Percentiles rank a stretch among this genome's conserved stretches.
Evolutionary conservation across 2,797 vertebrate species (phyloP).

Genomic region (Micropoecilia bifurca): DNA sequence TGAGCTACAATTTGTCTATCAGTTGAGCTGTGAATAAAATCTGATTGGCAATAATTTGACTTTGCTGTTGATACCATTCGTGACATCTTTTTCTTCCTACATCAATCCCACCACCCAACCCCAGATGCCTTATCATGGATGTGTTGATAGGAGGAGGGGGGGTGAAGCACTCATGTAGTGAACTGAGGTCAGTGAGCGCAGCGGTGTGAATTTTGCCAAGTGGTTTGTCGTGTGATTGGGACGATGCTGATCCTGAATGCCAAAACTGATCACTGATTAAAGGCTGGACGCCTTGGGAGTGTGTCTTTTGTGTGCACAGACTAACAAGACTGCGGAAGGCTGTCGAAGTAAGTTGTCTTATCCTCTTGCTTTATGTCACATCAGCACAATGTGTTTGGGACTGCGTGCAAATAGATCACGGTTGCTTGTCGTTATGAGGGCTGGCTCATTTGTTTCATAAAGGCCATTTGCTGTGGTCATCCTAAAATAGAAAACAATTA

Average conservation of each 20-base stretch:
- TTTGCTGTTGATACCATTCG: conserved; percentile 82
- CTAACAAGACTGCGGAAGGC: conserved; percentile 33
- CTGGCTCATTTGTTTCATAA: conserved; percentile 56
- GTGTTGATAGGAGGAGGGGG: conserved; percentile 71
- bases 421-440: conserved; percentile 32
- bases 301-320: conserved; percentile 15
- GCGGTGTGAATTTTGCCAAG: conserved; percentile 64
- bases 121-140: conserved; percentile 45
- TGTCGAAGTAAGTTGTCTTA: conserved; percentile 45
- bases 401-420: conserved; percentile 2
- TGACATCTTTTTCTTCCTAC: conserved; percentile 54
- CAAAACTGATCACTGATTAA: conserved; percentile 70
- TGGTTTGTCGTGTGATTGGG: conserved; percentile 32
- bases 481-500: conserved; percentile 69
- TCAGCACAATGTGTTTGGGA: conserved; percentile 20
- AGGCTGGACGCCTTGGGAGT: conserved; percentile 34
- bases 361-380: conserved; percentile 34
- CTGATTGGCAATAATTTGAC: conserved; percentile 91
- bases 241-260: conserved; percentile 76
- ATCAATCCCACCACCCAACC: conserved; percentile 25
- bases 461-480: conserved; percentile 59
- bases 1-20: conserved; percentile 89
- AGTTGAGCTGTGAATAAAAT: conserved; percentile 92
- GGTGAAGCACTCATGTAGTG: conserved; percentile 76
- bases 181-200: conserved; percentile 70